Evolutionary conservation across 2,888 invertebrate species (phyloP).

Genomic region (Dione vanillae): DNA sequence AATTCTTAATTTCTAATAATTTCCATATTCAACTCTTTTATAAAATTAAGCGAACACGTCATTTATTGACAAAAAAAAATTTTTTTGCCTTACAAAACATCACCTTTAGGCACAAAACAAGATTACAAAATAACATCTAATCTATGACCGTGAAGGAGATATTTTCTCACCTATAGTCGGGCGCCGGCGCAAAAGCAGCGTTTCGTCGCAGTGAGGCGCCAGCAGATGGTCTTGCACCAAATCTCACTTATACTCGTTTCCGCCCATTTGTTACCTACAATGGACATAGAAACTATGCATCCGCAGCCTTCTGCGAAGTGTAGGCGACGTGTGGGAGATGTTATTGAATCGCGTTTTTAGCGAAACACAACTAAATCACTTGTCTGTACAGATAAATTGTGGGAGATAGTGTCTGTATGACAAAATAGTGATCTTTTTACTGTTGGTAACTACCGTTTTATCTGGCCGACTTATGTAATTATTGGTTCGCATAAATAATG

Average conservation of each 20-base stretch:
- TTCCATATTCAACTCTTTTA: too few species aligned
- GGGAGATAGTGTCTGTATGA: conserved; percentile 38
- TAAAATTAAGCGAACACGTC: too few species aligned
- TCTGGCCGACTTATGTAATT: conserved; percentile 34
- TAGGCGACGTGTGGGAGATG: conserved; percentile 71
- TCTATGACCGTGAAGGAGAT: conserved; percentile 58
- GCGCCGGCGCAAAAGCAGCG: conserved; percentile 65
- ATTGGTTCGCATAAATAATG: conserved; percentile 19
- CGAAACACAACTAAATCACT: conserved; percentile 58
- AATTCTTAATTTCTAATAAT: too few species aligned
- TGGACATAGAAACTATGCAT: conserved; percentile 61
- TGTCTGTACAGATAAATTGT: conserved; percentile 49
- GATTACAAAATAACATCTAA: conserved; percentile 31
- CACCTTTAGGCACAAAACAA: conserved; percentile 43
- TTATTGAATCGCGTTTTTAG: conserved; percentile 69
- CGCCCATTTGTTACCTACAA: conserved; percentile 78
- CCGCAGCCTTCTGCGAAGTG: conserved; percentile 72
- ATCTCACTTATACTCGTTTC: conserved; percentile 62
- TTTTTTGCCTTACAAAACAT: neutral
- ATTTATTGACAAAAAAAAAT: too few species aligned
- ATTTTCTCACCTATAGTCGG: conserved; percentile 74
- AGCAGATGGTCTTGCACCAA: conserved; percentile 60
- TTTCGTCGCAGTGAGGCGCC: conserved; percentile 64
- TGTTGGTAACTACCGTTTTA: conserved; percentile 22
- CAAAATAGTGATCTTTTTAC: conserved; percentile 20